Base-by-base conservation (phyloP, 2,888 invertebrate species). In the Tipula unca region DNA sequence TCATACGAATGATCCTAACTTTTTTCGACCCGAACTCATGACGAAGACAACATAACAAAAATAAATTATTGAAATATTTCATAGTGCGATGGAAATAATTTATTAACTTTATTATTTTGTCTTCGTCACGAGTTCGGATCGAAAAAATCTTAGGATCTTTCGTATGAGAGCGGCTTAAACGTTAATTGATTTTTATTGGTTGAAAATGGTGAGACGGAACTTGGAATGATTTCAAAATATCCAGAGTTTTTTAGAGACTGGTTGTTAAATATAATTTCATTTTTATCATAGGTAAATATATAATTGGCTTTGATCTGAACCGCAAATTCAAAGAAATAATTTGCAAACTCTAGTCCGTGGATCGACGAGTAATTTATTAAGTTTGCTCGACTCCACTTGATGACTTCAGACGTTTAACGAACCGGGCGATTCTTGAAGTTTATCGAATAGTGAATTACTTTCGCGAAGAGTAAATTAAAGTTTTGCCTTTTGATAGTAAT, bases 401-500 rank as follows among this genome's bases (percentile, higher is more conserved):
- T 17, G 17, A 17, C 17, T 54, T 69, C 25, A 54, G 17, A 5
- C 25, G 20, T 10, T 69, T 69, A 25, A 25, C 2, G 1, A 69
- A 8, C 25, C 10, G 5, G 32, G 6, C 6, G 29, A 29, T 25
- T 87, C 86, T 84, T 93, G 93, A 87, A 94, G 94, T 86, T 93
- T 92, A 82, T 93, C 92, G 88, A 94, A 95, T 29, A 98, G 91
- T 84, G 93, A 93, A 89, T 96, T 95, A 89, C 94, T 94, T 90
- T 97, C 95, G 86, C 94, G 93, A 17, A 97, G 92, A 32, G 94
- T 93, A 91, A 96, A 98, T 0, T 96, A 94, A 87, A 99, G 89
- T 0, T 95, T 95, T 0, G 94, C 94, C 89, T 94, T 94, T 89
- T 95, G 92, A 90, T 99, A 99, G 91, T 97, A 99, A 88, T 96